These are phyloP conservation scores for Halichoerus grypus DNA, from an alignment of 2,113 vertebrate species.

Conservation along the genomic window DNA sequence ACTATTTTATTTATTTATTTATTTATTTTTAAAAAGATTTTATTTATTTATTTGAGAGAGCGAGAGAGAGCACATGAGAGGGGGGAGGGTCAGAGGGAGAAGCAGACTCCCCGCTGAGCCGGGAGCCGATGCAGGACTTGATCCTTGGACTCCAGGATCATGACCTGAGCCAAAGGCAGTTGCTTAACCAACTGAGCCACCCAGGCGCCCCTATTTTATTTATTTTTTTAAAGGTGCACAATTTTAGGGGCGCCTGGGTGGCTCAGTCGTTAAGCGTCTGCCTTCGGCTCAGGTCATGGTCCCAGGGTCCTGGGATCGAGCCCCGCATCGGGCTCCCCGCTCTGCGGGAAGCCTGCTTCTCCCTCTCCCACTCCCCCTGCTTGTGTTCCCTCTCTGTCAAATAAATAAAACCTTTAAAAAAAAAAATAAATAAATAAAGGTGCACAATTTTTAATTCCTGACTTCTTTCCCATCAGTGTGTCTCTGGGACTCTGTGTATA, in stretches of 20 bases:
- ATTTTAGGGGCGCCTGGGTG: neutral
- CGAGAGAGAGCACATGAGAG: too few relatives aligned
- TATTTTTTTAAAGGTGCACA: neutral
- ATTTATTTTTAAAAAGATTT: neutral
- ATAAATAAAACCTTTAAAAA: too few relatives aligned
- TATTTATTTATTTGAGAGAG: neutral
- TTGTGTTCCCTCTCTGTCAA: too few relatives aligned
- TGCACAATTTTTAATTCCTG: neutral
- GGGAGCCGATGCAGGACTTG: neutral
- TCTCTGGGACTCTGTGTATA: neutral
- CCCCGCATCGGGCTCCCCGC: too few relatives aligned
- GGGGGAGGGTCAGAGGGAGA: too few relatives aligned
- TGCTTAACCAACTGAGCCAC: neutral
- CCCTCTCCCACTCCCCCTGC: too few relatives aligned
- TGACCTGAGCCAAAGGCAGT: neutral
- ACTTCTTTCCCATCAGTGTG: neutral
- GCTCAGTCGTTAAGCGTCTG: too few relatives aligned
- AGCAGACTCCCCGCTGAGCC: neutral
- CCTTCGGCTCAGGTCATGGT: too few relatives aligned
- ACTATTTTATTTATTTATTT: neutral
- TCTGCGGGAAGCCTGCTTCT: too few relatives aligned
- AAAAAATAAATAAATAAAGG: neutral
- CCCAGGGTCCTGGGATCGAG: too few relatives aligned
- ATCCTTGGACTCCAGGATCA: neutral
- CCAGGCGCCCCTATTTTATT: neutral